These are phyloP conservation scores for Zaprionus obscuricornis DNA, from an alignment of 2,888 invertebrate species.

Conservation along the genomic window DNA sequence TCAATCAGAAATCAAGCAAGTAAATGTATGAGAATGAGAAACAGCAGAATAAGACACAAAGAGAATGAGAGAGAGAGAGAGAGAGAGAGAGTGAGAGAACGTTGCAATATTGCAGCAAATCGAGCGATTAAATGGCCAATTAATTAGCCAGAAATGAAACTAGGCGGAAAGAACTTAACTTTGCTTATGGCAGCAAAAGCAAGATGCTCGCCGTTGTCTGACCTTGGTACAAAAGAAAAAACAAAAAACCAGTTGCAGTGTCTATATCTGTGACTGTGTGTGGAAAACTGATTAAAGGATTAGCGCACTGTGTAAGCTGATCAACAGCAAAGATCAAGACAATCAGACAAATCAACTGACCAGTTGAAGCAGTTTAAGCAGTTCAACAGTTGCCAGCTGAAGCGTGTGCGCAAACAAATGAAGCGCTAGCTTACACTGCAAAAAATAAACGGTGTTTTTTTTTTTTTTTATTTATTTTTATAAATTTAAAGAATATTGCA, in stretches of 20 bases:
- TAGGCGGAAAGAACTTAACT: constrained; percentile 31
- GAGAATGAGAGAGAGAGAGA: not conserved
- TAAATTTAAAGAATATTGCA: too few relatives aligned
- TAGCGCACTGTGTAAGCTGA: constrained; percentile 51
- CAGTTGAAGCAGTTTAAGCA: constrained; percentile 29
- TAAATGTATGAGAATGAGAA: constrained; percentile 6
- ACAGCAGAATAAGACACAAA: not conserved
- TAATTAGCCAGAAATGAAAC: constrained; percentile 56
- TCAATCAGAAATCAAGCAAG: constrained; percentile 56
- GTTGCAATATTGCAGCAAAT: constrained; percentile 51
- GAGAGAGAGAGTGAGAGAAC: not conserved
- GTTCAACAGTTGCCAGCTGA: constrained; percentile 42
- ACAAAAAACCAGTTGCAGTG: constrained; percentile 50
- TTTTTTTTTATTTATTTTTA: not conserved
- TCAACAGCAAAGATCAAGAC: too few relatives aligned
- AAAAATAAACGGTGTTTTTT: too few relatives aligned
- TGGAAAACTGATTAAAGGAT: constrained; percentile 73
- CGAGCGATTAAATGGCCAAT: constrained; percentile 74
- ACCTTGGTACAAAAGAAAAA: constrained; percentile 64
- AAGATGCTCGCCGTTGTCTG: constrained; percentile 25
- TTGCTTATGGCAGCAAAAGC: not conserved
- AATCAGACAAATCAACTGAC: constrained; percentile 27
- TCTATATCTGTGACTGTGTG: not conserved
- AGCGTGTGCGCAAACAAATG: constrained; percentile 62
- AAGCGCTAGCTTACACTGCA: constrained; percentile 38